These are phyloP conservation scores for Aphelocoma coerulescens DNA, from an alignment of 2,113 vertebrate species.

Conservation along the genomic window DNA sequence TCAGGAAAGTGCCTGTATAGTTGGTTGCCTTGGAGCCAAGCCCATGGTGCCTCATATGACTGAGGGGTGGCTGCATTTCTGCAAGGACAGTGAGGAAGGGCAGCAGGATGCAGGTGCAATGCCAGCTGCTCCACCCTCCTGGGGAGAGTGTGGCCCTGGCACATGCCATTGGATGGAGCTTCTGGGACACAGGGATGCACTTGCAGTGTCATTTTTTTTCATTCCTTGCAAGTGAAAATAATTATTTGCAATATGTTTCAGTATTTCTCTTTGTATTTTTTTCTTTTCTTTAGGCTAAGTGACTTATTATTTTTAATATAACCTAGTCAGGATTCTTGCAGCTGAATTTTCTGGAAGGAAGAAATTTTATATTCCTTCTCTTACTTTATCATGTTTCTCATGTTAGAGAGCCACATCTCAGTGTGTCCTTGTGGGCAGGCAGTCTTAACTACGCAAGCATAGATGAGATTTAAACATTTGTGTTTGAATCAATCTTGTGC, in stretches of 20 bases:
- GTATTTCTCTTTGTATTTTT: not conserved
- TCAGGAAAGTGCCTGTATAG: accelerated
- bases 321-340: not conserved
- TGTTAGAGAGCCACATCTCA: not conserved
- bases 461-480: not conserved
- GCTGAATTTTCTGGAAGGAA: not conserved
- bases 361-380: not conserved
- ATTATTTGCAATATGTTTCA: not conserved
- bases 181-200: not conserved
- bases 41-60: accelerated
- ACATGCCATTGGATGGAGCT: accelerated
- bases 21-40: not conserved
- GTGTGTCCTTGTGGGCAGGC: not conserved
- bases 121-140: not conserved
- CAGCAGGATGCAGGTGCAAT: not conserved
- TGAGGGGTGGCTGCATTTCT: no score
- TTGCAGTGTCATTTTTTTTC: not conserved
- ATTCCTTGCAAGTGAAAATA: not conserved
- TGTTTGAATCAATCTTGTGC: not conserved
- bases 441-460: not conserved
- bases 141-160: accelerated
- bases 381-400: not conserved
- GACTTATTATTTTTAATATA: not conserved
- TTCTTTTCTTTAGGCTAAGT: not conserved
- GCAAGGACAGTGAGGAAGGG: not conserved